Evolutionary conservation across 2,888 invertebrate species (phyloP).

Genomic region (Lacanobia oleracea): DNA sequence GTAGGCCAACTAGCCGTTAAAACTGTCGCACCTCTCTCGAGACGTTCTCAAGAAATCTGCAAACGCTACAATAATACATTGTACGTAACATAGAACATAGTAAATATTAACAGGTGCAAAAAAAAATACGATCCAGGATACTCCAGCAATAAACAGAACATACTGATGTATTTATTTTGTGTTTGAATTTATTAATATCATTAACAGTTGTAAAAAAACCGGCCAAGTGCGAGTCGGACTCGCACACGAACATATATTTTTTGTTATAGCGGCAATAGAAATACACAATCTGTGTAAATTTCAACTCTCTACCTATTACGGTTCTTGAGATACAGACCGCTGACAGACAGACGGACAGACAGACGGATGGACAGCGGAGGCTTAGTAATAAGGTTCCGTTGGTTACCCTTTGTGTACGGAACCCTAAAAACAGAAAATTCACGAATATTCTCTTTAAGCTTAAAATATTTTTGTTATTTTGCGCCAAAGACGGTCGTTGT

Average conservation of each 20-base stretch:
- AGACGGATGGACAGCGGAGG: no score
- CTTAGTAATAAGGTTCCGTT: no score
- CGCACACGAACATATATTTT: no score
- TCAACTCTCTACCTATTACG: no score
- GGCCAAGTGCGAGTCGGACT: no score
- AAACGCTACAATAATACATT: constrained; percentile 45
- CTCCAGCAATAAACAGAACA: constrained; percentile 38
- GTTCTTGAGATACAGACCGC: no score
- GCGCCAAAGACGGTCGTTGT: constrained; percentile 47
- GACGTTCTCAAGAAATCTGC: constrained; percentile 31
- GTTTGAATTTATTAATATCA: constrained; percentile 39
- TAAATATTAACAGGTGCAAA: constrained; percentile 43
- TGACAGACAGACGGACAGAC: no score
- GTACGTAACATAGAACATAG: constrained; percentile 26
- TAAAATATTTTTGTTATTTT: constrained; percentile 56
- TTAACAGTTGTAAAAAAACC: constrained; percentile 21
- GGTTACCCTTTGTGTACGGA: no score
- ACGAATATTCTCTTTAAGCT: constrained; percentile 34
- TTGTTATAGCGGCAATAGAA: no score
- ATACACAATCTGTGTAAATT: no score
- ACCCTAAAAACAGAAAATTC: constrained; percentile 33
- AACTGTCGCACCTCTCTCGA: constrained; percentile 25
- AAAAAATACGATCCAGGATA: constrained; percentile 32
- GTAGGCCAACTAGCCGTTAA: constrained; percentile 54
- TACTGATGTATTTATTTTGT: constrained; percentile 28